phyloP scores from a whole-genome alignment of 2,113 vertebrate species.

The Elgaria multicarinata region DNA sequence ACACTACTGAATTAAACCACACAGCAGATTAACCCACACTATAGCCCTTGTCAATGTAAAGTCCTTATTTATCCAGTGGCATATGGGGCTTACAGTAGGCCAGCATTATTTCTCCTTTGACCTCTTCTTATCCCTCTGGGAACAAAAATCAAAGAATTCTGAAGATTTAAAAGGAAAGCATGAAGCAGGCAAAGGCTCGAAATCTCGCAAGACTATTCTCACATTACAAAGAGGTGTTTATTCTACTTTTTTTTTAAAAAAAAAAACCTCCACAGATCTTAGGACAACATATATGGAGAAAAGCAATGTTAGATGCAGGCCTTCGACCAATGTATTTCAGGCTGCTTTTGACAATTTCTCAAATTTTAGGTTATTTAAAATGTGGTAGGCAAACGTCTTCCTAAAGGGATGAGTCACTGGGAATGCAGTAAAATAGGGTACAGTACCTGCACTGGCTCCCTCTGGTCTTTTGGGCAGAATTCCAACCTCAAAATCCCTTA shows the following conservation, averaged over 20 bases:
- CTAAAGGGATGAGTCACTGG: not conserved
- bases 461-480: not conserved
- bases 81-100: conserved; percentile 47
- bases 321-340: not conserved
- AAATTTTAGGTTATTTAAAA: not conserved
- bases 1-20: conserved; percentile 51
- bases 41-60: conserved; percentile 50
- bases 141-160: conserved; percentile 27
- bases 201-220: not conserved
- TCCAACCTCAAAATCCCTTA: not conserved
- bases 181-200: not conserved
- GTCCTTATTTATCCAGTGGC: conserved; percentile 46
- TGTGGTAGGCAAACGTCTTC: not conserved
- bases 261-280: not conserved
- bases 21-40: conserved; percentile 33
- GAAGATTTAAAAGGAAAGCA: not conserved
- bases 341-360: not conserved
- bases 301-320: not conserved
- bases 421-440: not conserved
- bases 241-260: not conserved
- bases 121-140: conserved; percentile 29
- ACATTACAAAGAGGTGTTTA: not conserved
- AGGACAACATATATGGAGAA: not conserved
- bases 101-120: conserved; percentile 29
- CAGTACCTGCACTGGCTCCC: not conserved